These are phyloP conservation scores for Cyphomyrus plagiostoma DNA, from an alignment of 2,113 vertebrate genomes.

Conservation along the genomic window DNA sequence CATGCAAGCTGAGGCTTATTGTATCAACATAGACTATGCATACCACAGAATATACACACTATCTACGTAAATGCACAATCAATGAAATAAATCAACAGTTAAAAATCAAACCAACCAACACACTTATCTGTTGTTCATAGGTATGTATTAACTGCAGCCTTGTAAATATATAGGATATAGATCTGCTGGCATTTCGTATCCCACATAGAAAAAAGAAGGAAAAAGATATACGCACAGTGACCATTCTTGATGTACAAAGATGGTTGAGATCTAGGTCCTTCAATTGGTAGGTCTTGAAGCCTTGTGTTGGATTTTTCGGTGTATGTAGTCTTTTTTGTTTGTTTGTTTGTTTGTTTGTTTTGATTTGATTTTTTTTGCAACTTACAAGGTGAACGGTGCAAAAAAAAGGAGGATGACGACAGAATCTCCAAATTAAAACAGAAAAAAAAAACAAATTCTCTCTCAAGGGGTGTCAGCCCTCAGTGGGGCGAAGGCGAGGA, in stretches of 20 bases:
- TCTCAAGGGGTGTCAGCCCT: constrained; percentile 60
- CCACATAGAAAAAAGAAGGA: constrained; percentile 32
- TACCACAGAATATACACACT: neutral
- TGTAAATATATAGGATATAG: constrained; percentile 5
- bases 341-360: constrained; percentile 42
- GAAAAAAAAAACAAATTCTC: constrained; percentile 64
- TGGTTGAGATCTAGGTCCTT: constrained; percentile 70
- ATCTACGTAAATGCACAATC: neutral
- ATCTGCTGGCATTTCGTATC: neutral
- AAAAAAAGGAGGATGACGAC: constrained; percentile 4
- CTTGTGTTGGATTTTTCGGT: constrained; percentile 38
- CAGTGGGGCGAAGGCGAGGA: constrained; percentile 66
- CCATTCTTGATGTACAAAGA: constrained; percentile 71
- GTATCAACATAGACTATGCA: neutral
- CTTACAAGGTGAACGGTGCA: constrained; percentile 22
- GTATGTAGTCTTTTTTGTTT: constrained; percentile 32
- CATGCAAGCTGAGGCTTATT: neutral
- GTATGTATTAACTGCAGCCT: neutral
- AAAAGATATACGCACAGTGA: constrained; percentile 72
- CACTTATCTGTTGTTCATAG: neutral
- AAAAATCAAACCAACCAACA: neutral
- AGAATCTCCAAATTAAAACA: constrained; percentile 57
- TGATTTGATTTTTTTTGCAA: constrained; percentile 33
- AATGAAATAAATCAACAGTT: neutral
- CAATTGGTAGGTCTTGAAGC: constrained; percentile 59